A percentile compares a stretch with the other conserved stretches of the same genome.
phyloP scores from a whole-genome alignment of 2,888 invertebrate species.

The Scelioninae gen. 1 region DNA sequence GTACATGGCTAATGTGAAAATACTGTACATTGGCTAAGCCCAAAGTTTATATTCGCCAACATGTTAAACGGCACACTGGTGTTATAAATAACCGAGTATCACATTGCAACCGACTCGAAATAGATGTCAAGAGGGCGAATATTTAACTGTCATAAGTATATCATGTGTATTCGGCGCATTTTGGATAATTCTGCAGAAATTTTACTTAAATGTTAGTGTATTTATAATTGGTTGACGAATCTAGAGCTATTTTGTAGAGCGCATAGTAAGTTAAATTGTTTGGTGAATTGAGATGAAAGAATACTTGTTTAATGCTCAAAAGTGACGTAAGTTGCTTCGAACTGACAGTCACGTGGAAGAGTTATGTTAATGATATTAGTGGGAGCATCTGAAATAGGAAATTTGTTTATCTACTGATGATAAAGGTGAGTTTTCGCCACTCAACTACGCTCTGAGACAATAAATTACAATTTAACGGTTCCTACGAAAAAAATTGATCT shows the following conservation, averaged over 20 bases:
- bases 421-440: no score
- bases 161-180: constrained; percentile 25
- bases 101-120: constrained; percentile 80
- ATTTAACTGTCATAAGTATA: constrained; percentile 67
- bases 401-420: constrained; percentile 11
- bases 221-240: not conserved
- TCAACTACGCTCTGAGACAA: no score
- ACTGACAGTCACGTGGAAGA: constrained; percentile 46
- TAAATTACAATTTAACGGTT: no score
- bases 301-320: constrained; percentile 8
- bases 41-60: constrained; percentile 67
- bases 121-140: constrained; percentile 76
- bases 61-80: constrained; percentile 77
- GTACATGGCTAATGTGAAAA: constrained; percentile 57
- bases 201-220: not conserved
- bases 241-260: not conserved
- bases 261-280: constrained; percentile 36
- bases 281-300: constrained; percentile 3
- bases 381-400: not conserved
- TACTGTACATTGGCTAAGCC: constrained; percentile 61
- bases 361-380: not conserved
- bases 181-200: not conserved
- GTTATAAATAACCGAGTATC: constrained; percentile 83
- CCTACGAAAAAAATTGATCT: no score
- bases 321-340: constrained; percentile 25